Percentiles rank a stretch among this genome's conserved stretches.
Evolutionary conservation across 2,888 invertebrate genomes (phyloP).

Genomic region (Apotomis betuletana): DNA sequence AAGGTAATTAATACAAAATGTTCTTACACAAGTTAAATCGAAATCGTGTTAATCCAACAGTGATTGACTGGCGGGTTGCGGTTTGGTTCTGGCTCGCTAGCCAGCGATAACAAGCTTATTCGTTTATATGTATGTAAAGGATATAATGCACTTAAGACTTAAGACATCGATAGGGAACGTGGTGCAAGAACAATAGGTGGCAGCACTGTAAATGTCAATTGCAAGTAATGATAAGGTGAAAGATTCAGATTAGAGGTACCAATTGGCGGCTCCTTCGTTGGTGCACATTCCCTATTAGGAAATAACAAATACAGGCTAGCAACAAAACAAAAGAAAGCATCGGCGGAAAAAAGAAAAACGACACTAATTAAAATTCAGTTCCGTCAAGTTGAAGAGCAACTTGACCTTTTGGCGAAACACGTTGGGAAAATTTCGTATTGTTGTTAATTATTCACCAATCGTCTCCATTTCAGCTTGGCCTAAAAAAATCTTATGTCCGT

Average conservation of each 20-base stretch:
- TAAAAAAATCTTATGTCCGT: too few relatives aligned
- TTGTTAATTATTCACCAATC: background rate
- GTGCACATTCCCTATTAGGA: too few relatives aligned
- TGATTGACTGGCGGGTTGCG: constrained; percentile 14
- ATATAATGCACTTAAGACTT: too few relatives aligned
- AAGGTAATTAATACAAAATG: background rate
- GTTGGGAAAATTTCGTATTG: background rate
- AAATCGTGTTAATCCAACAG: constrained; percentile 14
- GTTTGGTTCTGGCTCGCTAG: constrained; percentile 8
- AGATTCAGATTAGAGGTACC: too few relatives aligned
- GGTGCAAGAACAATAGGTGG: too few relatives aligned
- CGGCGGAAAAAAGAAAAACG: background rate
- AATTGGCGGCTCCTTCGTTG: too few relatives aligned
- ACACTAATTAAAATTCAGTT: background rate
- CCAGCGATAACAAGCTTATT: background rate
- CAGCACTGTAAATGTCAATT: too few relatives aligned
- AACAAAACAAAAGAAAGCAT: background rate
- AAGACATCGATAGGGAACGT: too few relatives aligned
- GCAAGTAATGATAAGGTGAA: too few relatives aligned
- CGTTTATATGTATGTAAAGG: too few relatives aligned
- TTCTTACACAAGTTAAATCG: background rate
- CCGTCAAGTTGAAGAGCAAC: background rate
- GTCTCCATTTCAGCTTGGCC: too few relatives aligned
- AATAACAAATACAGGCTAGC: background rate
- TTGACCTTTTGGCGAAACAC: background rate